These are phyloP conservation scores for Trichogramma evanescens DNA, from an alignment of 2,888 invertebrate species.

Conservation along the genomic window DNA sequence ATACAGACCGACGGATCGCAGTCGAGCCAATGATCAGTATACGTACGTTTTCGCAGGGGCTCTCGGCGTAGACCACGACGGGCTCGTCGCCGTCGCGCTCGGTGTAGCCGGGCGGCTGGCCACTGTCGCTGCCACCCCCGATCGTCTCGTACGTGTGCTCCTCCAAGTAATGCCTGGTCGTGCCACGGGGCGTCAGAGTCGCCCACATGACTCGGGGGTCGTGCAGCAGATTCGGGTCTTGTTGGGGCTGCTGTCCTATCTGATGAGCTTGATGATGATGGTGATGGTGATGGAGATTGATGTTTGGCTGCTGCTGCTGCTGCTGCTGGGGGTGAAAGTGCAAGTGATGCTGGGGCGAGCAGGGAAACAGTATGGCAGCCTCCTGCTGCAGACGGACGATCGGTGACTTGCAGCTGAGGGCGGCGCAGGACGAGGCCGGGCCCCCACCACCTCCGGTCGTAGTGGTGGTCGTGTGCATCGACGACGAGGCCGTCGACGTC, in stretches of 20 bases:
- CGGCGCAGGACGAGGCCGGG: neutral
- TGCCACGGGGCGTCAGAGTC: conserved; percentile 70
- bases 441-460: neutral
- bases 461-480: conserved; percentile 40
- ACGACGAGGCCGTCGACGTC: conserved; percentile 37
- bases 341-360: conserved; percentile 31
- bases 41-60: conserved; percentile 45
- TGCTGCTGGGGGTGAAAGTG: too few relatives aligned
- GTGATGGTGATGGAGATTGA: too few relatives aligned
- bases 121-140: conserved; percentile 19
- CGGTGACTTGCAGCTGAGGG: neutral
- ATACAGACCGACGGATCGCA: neutral
- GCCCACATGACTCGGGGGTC: conserved; percentile 69
- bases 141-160: conserved; percentile 45
- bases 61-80: conserved; percentile 31
- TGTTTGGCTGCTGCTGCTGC: too few relatives aligned
- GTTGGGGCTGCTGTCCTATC: neutral
- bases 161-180: conserved; percentile 62
- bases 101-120: neutral
- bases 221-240: neutral
- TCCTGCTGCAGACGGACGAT: conserved; percentile 47
- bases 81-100: neutral
- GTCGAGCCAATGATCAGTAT: neutral
- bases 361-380: conserved; percentile 55
- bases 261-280: too few relatives aligned